Conservation (phyloP, 2,113 vertebrate species). For the Coracopsis vasa region DNA sequence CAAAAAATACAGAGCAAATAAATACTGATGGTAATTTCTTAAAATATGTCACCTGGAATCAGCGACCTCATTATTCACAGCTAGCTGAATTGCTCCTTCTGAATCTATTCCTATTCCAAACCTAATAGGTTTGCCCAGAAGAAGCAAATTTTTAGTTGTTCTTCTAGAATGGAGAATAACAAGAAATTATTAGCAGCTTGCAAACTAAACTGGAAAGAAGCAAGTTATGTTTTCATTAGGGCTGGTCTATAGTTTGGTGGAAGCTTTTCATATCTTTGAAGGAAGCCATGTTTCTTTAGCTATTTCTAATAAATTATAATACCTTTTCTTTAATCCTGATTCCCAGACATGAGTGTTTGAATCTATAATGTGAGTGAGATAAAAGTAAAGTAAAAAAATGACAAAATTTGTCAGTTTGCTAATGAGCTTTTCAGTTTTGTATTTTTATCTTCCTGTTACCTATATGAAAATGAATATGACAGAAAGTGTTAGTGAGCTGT, state of each 20-base stretch:
- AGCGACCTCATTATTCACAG: background rate
- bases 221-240: background rate
- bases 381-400: background rate
- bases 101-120: background rate
- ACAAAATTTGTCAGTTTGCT: background rate
- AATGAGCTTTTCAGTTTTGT: background rate
- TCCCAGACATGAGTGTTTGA: background rate
- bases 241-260: background rate
- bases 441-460: background rate
- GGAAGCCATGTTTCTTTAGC: background rate
- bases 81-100: background rate
- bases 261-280: background rate
- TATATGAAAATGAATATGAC: background rate
- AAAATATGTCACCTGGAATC: background rate
- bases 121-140: background rate
- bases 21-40: background rate
- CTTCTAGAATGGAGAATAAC: background rate
- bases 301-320: background rate
- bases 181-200: background rate
- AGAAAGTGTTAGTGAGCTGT: background rate
- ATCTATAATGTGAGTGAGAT: background rate
- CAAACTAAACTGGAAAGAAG: background rate
- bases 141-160: background rate
- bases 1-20: background rate
- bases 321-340: background rate